Conservation (phyloP, 2,888 invertebrate genomes). For the Drosophila anceps region DNA sequence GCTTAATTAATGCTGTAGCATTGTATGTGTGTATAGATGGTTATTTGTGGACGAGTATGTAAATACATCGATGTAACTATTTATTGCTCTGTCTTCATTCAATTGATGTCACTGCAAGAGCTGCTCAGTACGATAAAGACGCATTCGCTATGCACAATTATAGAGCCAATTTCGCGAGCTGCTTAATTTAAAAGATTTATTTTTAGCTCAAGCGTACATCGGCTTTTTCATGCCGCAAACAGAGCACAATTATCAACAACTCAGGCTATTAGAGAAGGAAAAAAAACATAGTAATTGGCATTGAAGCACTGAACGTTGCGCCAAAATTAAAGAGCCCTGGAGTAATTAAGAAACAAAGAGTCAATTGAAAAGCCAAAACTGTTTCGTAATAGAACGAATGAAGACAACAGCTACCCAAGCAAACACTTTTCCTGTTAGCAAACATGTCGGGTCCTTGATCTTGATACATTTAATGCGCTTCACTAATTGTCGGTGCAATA, state of each 20-base stretch:
- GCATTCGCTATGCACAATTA: constrained; percentile 30
- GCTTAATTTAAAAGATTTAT: constrained; percentile 52
- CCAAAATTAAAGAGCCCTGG: background rate
- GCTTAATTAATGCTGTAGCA: constrained; percentile 53
- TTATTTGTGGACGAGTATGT: constrained; percentile 25
- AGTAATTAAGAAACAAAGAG: constrained; percentile 15
- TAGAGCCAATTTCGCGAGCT: constrained; percentile 26
- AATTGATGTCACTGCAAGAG: constrained; percentile 40
- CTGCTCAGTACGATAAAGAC: constrained; percentile 26
- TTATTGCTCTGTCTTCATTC: constrained; percentile 30
- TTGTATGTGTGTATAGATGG: constrained; percentile 10
- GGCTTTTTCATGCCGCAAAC: constrained; percentile 17
- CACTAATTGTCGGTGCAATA: constrained; percentile 43
- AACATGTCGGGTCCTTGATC: constrained; percentile 43
- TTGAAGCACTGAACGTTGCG: background rate
- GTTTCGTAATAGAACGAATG: background rate
- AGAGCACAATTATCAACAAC: constrained; percentile 16
- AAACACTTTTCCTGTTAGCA: constrained; percentile 33
- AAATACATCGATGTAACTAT: constrained; percentile 47
- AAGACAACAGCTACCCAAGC: constrained; percentile 4
- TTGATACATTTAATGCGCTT: constrained; percentile 25
- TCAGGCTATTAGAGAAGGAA: background rate
- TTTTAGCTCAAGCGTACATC: constrained; percentile 45
- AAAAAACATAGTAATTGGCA: constrained; percentile 7
- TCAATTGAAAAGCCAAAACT: constrained; percentile 4